Evolutionary conservation across 1,140 invertebrate genomes (phyloP), one percentile per base, ranked within the genome.

Genomic region (Solenopsis invicta): DNA sequence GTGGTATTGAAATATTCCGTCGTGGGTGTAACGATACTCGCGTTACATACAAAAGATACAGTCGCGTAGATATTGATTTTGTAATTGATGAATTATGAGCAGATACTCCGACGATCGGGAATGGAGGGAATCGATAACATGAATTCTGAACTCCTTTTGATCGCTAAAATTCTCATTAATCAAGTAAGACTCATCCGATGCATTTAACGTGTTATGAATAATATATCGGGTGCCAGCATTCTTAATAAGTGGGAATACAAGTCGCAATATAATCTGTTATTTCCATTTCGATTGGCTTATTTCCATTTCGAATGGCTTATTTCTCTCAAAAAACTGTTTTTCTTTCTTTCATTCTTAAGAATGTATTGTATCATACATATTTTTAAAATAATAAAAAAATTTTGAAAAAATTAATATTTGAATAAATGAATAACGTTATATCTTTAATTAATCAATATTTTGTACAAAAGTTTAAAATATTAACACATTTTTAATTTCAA

Each of bases 11-110:
- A 54, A 84, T 54, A 75, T 75, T 61, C 61, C 54, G 69, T 74
- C 80, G 80, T 84, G 80, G 69, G 80, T 74, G 69, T 75, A 84
- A 84, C 67, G 80, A 82, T 56, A 71, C 54, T 75, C 69, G 54
- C 41, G 10, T 37, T 74, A 54, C 69, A 75, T 74, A 84, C 80
- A 61, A 84, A 84, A 34, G 21, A 56, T 62, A 50, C 45, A 34
- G 13, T 10, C 80, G 69, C 29, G 24, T 48, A 75, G 24, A 75
- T 59, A 37, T 61, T 41, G 67, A 4, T 56, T 74, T 74, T 54
- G 78, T 59, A 81, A 81, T 71, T 52, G 80, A 75, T n/a, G n/a
- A n/a, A n/a, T 62, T 75, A 37, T 62, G 80, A 29, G 74, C 29
- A 71, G 50, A 71, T 41, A 54, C 16, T 29, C 16, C 50, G 52